A percentile compares a stretch with the other conserved stretches of the same genome.
Conservation (phyloP, 2,113 vertebrate species). For the Fregetta grallaria region DNA sequence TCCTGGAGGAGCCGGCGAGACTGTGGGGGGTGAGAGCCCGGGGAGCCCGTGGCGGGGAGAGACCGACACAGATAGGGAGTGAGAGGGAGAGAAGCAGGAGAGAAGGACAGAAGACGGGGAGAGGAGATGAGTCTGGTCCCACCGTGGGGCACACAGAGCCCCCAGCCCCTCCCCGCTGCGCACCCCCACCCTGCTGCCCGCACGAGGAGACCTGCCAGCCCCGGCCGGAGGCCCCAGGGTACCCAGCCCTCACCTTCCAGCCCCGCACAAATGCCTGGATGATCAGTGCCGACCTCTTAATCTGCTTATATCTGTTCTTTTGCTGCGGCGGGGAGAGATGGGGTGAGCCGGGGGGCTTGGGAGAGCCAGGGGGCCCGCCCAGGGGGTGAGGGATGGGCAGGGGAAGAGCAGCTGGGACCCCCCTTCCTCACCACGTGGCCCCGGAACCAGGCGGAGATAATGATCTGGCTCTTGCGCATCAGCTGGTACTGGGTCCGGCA, state of each 20-base stretch:
- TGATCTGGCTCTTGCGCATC: constrained; percentile 80
- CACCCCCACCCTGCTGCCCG: neutral
- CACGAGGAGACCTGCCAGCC: rapidly evolving
- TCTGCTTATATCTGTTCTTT: constrained; percentile 68
- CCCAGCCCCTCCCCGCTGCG: rapidly evolving
- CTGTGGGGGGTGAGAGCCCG: neutral
- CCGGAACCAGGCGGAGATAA: constrained; percentile 79
- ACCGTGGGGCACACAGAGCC: rapidly evolving
- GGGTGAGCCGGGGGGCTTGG: rapidly evolving
- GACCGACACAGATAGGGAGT: neutral
- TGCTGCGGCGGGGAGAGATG: constrained; percentile 50
- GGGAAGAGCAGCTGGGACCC: neutral
- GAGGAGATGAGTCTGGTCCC: neutral
- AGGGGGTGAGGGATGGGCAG: neutral
- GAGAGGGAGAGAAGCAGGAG: neutral
- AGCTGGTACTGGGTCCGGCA: constrained; percentile 68
- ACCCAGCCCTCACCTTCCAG: constrained; percentile 74
- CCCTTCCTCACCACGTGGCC: constrained; percentile 57
- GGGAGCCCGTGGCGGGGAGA: neutral
- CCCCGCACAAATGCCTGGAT: constrained; percentile 74
- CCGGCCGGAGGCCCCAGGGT: rapidly evolving
- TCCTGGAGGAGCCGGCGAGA: constrained; percentile 53
- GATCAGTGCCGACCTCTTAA: constrained; percentile 33
- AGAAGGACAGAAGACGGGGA: neutral
- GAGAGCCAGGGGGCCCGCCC: neutral